Conservation (phyloP, 2,797 vertebrate genomes). For the Lagorchestes hirsutus region DNA sequence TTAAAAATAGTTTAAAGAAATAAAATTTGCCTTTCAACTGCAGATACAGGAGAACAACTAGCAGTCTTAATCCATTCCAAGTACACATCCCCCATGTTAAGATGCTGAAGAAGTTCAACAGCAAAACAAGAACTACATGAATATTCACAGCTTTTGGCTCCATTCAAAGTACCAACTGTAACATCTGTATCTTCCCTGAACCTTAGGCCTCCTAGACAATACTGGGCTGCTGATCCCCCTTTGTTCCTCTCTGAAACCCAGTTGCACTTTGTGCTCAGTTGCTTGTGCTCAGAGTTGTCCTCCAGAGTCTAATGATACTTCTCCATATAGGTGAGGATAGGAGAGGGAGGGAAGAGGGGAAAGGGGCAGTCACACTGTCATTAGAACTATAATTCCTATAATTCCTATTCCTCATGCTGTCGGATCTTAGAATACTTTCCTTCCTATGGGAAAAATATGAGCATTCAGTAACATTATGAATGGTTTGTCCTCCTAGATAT, state of each 20-base stretch:
- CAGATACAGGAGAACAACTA: background rate
- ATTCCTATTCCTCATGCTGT: background rate
- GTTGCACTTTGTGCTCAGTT: background rate
- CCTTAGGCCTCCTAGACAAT: background rate
- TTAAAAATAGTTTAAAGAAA: background rate
- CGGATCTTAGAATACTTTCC: background rate
- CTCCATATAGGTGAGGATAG: no score
- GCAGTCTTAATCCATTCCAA: background rate
- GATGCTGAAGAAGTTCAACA: background rate
- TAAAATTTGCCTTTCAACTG: background rate
- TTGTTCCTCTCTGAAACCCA: background rate
- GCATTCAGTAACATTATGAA: background rate
- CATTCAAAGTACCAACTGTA: background rate
- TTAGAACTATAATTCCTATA: background rate
- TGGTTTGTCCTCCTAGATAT: background rate
- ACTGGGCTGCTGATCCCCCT: background rate
- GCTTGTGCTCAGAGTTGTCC: background rate
- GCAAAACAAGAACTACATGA: background rate
- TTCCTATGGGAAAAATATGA: background rate
- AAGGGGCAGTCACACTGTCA: background rate
- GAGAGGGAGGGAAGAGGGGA: background rate
- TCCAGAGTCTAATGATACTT: background rate
- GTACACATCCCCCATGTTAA: background rate
- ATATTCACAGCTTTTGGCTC: background rate
- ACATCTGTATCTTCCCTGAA: background rate